phyloP scores from a whole-genome alignment of 1,140 invertebrate genomes.

The Camponotus pennsylvanicus region DNA sequence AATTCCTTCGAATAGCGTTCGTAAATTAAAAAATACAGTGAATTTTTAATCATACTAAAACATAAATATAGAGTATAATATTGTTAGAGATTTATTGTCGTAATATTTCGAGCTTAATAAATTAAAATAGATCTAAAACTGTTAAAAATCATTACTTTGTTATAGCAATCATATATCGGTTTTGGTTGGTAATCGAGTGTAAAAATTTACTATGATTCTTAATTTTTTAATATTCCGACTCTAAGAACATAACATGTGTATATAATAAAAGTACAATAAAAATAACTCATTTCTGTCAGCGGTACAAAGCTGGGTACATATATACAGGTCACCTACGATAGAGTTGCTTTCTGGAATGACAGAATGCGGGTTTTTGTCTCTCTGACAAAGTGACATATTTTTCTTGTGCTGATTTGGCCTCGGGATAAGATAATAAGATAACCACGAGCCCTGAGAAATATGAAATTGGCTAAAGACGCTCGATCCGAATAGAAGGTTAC shows the following conservation, averaged over 20 bases:
- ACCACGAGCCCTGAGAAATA: not conserved
- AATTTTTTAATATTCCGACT: not conserved
- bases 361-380: not conserved
- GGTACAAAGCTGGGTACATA: not conserved
- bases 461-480: not conserved
- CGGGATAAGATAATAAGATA: not conserved
- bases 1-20: not conserved
- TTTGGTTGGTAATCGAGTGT: not conserved
- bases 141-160: not conserved
- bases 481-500: not conserved
- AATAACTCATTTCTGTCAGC: not conserved
- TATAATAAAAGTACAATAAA: not conserved
- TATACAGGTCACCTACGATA: not conserved
- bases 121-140: not conserved
- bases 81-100: not conserved
- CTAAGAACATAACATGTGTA: not conserved
- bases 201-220: not conserved
- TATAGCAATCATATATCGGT: not conserved
- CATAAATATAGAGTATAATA: not conserved
- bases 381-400: not conserved
- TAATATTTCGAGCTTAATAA: not conserved
- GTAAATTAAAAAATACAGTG: not conserved
- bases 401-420: not conserved
- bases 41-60: slow-evolving; percentile 11
- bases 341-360: not conserved